These are phyloP conservation scores for Cynopterus brachyotis DNA, from an alignment of 2,113 vertebrate genomes.

Conservation along the genomic window DNA sequence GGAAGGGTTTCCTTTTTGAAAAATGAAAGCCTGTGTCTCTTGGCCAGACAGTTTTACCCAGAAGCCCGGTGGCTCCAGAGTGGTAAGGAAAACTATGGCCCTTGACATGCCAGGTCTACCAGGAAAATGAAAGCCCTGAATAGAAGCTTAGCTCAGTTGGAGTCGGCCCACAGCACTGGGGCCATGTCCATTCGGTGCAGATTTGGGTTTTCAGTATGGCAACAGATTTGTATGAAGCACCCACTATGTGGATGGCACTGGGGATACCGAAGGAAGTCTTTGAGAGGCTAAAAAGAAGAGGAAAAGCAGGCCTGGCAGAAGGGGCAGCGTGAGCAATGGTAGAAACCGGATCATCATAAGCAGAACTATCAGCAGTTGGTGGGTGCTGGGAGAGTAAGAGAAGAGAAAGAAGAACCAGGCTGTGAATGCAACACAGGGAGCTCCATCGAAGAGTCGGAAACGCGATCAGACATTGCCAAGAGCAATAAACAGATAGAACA, in stretches of 20 bases:
- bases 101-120: constrained; percentile 60
- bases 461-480: neutral
- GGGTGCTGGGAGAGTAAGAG: neutral
- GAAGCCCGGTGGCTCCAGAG: constrained; percentile 60
- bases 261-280: neutral
- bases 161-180: neutral
- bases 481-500: neutral
- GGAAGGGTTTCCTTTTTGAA: constrained; percentile 78
- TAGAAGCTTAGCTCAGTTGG: constrained; percentile 45
- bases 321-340: accelerated
- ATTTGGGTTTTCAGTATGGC: neutral
- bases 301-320: neutral
- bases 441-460: neutral
- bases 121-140: constrained; percentile 52
- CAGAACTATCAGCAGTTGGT: neutral
- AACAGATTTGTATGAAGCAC: neutral
- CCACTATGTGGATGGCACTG: neutral
- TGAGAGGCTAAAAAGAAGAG: too few species aligned
- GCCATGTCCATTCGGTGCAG: neutral
- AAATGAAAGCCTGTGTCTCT: constrained; percentile 76
- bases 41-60: constrained; percentile 75
- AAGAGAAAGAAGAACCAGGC: neutral
- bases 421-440: neutral
- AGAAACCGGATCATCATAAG: neutral
- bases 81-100: constrained; percentile 65